Base-by-base conservation (phyloP, 1,140 invertebrate species). In the Hyles vespertilio region DNA sequence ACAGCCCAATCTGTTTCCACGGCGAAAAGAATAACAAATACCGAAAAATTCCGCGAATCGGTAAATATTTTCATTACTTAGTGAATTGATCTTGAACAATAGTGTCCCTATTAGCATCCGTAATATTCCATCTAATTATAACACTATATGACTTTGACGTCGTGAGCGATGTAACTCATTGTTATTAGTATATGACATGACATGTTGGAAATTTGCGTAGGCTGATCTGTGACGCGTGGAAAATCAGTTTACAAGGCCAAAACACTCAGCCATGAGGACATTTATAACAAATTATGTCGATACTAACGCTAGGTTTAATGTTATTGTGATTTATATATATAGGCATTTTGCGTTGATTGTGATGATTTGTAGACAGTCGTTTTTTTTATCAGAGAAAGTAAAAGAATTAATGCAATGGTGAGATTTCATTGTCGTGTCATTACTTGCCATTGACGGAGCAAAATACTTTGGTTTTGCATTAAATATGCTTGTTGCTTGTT, bases 101-200 rank as follows among this genome's bases (percentile, higher is more conserved):
- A 40, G 36, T 40, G 36, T 40, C 36, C 36, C 8, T 8, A 40
- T 2, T 40, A 8, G 36, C 36, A 22, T 22, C 22, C 22, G 36
- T 40, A n/a, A 3, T 51, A 51, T 51, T 34, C 50, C 50, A 51
- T 12, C 50, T 34, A 51, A 51, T 53, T 53, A 53, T 53, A 32
- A 53, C 34, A 22, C 10, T 43, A 7, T 32, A 7, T 32, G 5
- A 5, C 22, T 5, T 59, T 59, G 53, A 59, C 58, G 63, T 65
- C 54, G 53, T 50, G 47, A 54, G 52, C 56, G 40, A 60, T 60
- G 58, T 61, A 55, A 54, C 58, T 57, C 58, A 65, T 65, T 65
- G 63, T 65, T 51, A 46, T 58, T 65, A 58, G 56, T 58, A 65
- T 65, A 65, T 65, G 63, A 61, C 63, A 61, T 44, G 46, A 61